These are phyloP conservation scores for Scopus umbretta DNA, from an alignment of 2,113 vertebrate species.

Conservation along the genomic window DNA sequence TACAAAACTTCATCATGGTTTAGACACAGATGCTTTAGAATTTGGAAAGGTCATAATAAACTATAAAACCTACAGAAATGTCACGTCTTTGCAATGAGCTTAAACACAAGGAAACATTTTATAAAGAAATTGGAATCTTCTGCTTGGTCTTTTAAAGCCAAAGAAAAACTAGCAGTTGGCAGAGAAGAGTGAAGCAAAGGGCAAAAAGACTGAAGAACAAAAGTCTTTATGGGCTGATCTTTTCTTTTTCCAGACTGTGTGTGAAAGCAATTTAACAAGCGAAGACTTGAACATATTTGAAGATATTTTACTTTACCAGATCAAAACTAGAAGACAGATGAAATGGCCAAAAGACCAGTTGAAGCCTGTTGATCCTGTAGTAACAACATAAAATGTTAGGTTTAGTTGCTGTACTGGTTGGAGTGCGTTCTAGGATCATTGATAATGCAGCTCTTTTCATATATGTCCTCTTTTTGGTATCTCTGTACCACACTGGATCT, in stretches of 20 bases:
- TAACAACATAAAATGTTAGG: background rate
- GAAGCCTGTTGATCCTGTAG: background rate
- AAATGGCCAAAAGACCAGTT: background rate
- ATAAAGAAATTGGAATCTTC: background rate
- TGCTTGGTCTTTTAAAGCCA: background rate
- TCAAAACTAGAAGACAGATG: background rate
- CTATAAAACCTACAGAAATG: background rate
- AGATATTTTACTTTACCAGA: background rate
- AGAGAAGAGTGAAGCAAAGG: background rate
- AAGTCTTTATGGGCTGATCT: background rate
- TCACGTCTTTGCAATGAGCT: background rate
- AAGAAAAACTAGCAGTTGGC: background rate
- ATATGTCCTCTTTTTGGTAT: background rate
- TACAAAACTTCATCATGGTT: background rate
- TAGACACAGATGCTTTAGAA: conserved; percentile 6
- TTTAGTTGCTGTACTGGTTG: background rate
- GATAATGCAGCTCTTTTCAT: background rate
- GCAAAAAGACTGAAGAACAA: background rate
- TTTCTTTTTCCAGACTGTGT: background rate
- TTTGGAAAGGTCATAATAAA: conserved; percentile 33
- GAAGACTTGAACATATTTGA: background rate
- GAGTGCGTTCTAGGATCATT: background rate
- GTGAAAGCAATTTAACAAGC: background rate
- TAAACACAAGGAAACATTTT: background rate
- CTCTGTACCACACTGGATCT: background rate